Evolutionary conservation across 2,113 vertebrate genomes (phyloP).

Genomic region (Mustelus asterias): DNA sequence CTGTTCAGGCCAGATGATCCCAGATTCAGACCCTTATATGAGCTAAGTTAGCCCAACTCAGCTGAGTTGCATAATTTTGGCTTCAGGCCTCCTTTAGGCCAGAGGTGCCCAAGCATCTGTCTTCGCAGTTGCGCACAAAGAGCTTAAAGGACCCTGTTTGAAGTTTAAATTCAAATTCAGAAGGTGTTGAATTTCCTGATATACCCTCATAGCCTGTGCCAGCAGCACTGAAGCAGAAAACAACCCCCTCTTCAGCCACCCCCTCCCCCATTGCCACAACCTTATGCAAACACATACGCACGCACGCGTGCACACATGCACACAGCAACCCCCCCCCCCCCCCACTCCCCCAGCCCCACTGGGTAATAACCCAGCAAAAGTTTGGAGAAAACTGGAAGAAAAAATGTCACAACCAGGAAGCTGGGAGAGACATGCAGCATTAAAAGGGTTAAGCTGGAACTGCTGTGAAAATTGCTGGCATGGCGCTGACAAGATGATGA

Average conservation of each 20-base stretch:
- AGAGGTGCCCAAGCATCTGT: not conserved
- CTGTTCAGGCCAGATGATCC: not conserved
- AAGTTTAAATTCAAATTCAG: not conserved
- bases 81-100: not conserved
- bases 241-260: no score
- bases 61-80: not conserved
- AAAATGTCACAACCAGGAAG: not conserved
- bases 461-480: not conserved
- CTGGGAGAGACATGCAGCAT: not conserved
- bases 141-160: not conserved
- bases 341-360: no score
- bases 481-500: not conserved
- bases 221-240: not conserved
- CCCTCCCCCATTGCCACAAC: no score
- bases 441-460: not conserved
- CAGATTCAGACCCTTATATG: not conserved
- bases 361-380: not conserved
- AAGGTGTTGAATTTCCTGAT: not conserved
- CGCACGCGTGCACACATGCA: no score
- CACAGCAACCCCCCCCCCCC: no score
- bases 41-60: not conserved
- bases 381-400: not conserved
- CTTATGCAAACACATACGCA: no score
- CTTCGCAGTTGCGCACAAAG: not conserved
- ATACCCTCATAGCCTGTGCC: not conserved